Percentiles rank a stretch among this genome's conserved stretches.
phyloP scores from a whole-genome alignment of 2,888 invertebrate species.

The Andrena dorsata region DNA sequence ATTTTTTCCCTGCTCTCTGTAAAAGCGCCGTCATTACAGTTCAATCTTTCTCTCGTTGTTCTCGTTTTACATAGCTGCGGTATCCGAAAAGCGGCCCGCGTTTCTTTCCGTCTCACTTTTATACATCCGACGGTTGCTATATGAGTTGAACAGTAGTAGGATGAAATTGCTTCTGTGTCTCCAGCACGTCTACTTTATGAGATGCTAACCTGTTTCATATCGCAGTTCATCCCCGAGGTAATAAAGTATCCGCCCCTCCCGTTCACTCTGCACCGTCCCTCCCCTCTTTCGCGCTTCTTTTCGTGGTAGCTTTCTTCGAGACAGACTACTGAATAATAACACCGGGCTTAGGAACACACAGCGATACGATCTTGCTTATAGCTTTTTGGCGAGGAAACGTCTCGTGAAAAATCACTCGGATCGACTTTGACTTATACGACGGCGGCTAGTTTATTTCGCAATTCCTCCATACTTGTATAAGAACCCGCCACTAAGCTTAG shows the following conservation, averaged over 20 bases:
- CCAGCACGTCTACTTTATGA: constrained; percentile 75
- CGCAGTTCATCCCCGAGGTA: constrained; percentile 67
- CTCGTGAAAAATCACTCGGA: constrained; percentile 19
- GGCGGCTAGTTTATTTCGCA: constrained; percentile 8
- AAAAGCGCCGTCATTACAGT: constrained; percentile 75
- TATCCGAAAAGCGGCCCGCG: constrained; percentile 73
- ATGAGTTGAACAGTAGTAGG: constrained; percentile 79
- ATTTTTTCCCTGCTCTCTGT: constrained; percentile 37
- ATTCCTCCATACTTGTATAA: neutral
- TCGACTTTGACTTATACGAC: constrained; percentile 41
- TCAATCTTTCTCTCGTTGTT: constrained; percentile 76
- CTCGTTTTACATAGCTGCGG: constrained; percentile 77
- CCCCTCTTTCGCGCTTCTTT: constrained; percentile 22
- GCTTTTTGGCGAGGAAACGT: constrained; percentile 4
- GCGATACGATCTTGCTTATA: constrained; percentile 36
- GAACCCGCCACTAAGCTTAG: constrained; percentile 2
- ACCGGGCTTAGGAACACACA: constrained; percentile 26
- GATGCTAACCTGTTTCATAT: constrained; percentile 74
- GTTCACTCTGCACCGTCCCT: constrained; percentile 4
- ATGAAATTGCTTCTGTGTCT: constrained; percentile 81
- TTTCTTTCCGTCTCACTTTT: constrained; percentile 69
- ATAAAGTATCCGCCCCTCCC: constrained; percentile 59
- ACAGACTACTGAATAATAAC: constrained; percentile 47
- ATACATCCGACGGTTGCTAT: constrained; percentile 77
- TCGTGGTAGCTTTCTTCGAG: constrained; percentile 41